These are phyloP conservation scores for Eremophila alpestris DNA, from an alignment of 2,797 vertebrate species.

Conservation along the genomic window DNA sequence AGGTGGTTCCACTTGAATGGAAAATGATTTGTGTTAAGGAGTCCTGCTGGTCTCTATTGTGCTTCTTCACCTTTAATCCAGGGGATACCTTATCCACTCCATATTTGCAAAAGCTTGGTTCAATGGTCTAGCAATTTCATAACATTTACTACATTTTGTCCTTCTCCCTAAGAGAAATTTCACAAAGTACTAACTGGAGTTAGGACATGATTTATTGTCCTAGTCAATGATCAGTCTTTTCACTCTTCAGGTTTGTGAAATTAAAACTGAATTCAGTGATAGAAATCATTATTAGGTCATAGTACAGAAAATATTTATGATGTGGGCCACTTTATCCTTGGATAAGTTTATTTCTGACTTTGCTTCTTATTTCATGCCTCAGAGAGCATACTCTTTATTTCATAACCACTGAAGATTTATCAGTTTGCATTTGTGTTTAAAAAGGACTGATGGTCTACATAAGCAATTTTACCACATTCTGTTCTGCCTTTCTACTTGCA, in stretches of 20 bases:
- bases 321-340: background rate
- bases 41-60: background rate
- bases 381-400: background rate
- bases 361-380: background rate
- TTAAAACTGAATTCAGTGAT: background rate
- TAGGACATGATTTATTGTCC: background rate
- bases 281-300: background rate
- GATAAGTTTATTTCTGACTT: background rate
- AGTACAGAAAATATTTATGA: background rate
- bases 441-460: background rate
- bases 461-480: background rate
- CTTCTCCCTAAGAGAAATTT: background rate
- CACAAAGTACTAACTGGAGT: background rate
- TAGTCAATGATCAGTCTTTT: background rate
- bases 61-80: background rate
- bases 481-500: background rate
- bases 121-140: background rate
- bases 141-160: background rate
- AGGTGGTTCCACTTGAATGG: background rate
- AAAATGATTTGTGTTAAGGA: background rate
- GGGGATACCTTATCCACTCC: background rate
- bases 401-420: background rate
- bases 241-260: background rate
- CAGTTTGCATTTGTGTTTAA: background rate
- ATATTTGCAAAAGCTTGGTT: background rate